Conservation (phyloP, 2,113 vertebrate genomes). For the Trachemys scripta region DNA sequence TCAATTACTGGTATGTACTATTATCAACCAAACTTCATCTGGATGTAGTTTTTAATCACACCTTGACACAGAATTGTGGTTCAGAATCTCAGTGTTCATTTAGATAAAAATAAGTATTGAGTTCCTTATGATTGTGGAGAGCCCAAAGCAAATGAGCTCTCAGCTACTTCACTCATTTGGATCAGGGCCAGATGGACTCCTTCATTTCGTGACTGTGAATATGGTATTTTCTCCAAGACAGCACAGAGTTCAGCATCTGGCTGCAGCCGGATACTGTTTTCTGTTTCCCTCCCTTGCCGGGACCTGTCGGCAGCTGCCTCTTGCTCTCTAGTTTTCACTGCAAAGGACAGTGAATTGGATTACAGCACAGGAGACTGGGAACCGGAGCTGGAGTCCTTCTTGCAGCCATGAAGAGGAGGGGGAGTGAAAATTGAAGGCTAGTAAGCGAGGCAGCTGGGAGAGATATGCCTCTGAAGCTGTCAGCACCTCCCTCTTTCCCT, state of each 20-base stretch:
- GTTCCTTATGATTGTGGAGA: neutral
- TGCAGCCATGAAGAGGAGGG: no score
- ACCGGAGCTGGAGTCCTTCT: neutral
- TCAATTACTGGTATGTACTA: neutral
- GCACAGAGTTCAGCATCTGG: neutral
- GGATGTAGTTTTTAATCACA: neutral
- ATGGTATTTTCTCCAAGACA: neutral
- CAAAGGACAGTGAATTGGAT: neutral
- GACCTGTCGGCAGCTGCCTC: neutral
- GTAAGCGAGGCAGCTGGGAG: no score
- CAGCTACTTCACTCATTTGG: no score
- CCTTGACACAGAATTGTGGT: neutral
- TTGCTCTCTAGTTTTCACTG: neutral
- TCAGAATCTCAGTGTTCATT: neutral
- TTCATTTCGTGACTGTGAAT: neutral
- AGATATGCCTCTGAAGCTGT: neutral
- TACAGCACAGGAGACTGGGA: neutral
- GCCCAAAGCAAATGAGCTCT: no score
- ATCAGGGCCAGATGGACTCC: neutral
- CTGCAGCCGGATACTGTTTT: neutral
- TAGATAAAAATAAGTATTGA: no score
- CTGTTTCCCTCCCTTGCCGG: neutral
- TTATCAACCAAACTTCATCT: neutral
- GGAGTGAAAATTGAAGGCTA: neutral
- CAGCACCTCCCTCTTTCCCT: no score